Evolutionary conservation across 2,888 invertebrate species (phyloP).

Genomic region (Monopis laevigella): DNA sequence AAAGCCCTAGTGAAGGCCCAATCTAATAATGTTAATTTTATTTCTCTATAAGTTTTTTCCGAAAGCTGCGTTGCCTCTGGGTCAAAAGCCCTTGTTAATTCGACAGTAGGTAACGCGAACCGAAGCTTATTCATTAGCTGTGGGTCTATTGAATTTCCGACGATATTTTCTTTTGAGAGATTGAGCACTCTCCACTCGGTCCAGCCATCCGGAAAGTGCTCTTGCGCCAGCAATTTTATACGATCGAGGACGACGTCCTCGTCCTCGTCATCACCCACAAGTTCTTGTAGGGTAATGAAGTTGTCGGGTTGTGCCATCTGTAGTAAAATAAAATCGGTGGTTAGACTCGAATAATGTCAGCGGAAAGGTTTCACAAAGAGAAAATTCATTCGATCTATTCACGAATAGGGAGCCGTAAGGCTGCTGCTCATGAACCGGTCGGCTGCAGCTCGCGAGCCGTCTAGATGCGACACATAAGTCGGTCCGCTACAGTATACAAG

Average conservation of each 20-base stretch:
- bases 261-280: neutral
- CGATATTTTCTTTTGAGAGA: neutral
- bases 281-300: too few species aligned
- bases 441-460: too few species aligned
- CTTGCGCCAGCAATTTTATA: neutral
- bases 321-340: too few species aligned
- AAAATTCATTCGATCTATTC: too few species aligned
- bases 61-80: neutral
- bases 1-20: neutral
- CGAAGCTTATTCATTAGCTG: neutral
- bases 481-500: too few species aligned
- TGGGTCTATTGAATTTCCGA: neutral
- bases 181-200: neutral
- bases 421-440: too few species aligned
- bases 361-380: too few species aligned
- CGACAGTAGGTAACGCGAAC: neutral
- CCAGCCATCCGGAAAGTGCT: neutral
- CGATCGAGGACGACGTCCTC: neutral
- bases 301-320: too few species aligned
- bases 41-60: neutral
- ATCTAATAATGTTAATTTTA: neutral
- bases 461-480: too few species aligned
- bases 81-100: neutral
- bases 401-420: too few species aligned
- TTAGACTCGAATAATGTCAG: too few species aligned